These are phyloP conservation scores for Metacarcinus magister DNA, from an alignment of 2,888 invertebrate species.

Conservation along the genomic window DNA sequence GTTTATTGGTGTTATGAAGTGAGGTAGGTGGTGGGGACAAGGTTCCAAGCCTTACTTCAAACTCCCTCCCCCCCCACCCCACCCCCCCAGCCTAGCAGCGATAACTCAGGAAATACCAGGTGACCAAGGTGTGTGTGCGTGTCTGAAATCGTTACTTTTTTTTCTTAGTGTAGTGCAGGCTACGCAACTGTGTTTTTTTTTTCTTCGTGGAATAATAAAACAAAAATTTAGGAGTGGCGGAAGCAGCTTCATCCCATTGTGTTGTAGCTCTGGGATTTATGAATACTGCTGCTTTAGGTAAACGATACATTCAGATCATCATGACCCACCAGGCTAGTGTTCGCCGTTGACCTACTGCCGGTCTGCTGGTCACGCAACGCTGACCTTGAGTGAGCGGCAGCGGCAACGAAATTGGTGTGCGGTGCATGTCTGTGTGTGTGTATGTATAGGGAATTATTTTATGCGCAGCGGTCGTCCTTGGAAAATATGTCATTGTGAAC, in stretches of 20 bases:
- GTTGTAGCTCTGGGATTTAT: too few relatives aligned
- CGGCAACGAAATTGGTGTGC: not conserved
- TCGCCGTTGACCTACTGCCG: constrained; percentile 1
- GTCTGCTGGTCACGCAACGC: not conserved
- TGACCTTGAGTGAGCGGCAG: not conserved
- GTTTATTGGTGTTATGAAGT: not conserved
- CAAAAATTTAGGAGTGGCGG: too few relatives aligned
- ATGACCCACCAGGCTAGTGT: not conserved
- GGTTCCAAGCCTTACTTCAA: not conserved
- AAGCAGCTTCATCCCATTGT: too few relatives aligned
- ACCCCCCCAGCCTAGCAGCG: not conserved
- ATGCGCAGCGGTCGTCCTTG: not conserved
- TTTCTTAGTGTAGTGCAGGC: not conserved
- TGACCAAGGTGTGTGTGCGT: constrained; percentile 49
- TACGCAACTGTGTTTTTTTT: not conserved
- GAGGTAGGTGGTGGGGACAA: not conserved
- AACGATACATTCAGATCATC: not conserved
- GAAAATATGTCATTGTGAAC: not conserved
- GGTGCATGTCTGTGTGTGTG: too few relatives aligned
- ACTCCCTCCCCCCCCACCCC: not conserved
- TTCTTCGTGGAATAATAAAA: not conserved
- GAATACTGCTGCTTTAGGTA: not conserved
- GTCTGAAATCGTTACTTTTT: not conserved
- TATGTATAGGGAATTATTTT: not conserved
- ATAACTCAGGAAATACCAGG: constrained; percentile 5